Evolutionary conservation across 2,888 invertebrate genomes (phyloP), one percentile per base, ranked within the genome.

Genomic region (Euzetes globulus): DNA sequence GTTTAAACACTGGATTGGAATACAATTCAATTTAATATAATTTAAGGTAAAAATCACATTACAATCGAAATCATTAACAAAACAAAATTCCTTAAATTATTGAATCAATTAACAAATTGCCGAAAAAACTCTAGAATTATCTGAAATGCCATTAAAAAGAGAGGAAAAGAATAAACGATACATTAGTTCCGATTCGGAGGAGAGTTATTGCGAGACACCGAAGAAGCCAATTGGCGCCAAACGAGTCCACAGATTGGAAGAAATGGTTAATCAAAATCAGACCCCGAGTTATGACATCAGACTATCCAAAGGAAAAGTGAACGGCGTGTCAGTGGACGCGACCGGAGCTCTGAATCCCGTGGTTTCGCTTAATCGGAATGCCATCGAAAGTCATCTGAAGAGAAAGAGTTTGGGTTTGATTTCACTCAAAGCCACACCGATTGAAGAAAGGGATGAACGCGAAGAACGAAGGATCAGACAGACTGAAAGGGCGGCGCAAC

Each of bases 381-480:
- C 15, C 2, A 17, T 71, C 33, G 50, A 50, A 9, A 50, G 33
- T 1, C 13, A 29, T 29, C 15, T 19, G 11, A 71, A 71, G 29
- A 19, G 71, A 33, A 71, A 50, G 50, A 71, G 71, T 71, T 25
- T 71, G 15, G 55, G 33, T 13, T 50, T 37, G 22, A 47, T 11
- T 55, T 17, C 25, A 22, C 33, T 22, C 19, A 71, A 41, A 47
- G 33, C 71, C 22, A 50, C 52, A n/a, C 50, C 52, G 11, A 71
- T 52, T 19, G 47, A 17, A 2, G 71, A 71, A 33, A 55, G 47
- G 9, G 71, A 71, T 75, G 81, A 82, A 75, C 77, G 82, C 45
- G 81, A 79, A 76, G 78, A 80, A 50, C 77, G 77, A 60, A 73
- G 80, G 58, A 77, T 50, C 65, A 55, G 60, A 74, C 68, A 29